phyloP scores from a whole-genome alignment of 2,888 invertebrate genomes.

The Apodemia hepburni region DNA sequence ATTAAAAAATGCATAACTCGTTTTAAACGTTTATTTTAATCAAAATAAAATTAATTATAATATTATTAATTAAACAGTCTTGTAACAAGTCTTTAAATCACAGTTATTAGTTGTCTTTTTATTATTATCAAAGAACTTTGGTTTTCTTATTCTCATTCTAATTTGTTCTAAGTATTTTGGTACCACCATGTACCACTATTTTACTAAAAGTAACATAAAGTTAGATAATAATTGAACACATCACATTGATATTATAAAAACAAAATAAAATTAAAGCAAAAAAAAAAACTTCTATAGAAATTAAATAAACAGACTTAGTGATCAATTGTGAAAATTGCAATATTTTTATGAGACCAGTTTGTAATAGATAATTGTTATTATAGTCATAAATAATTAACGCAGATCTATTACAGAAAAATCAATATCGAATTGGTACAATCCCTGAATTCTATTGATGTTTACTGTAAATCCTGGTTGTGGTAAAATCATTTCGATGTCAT shows the following conservation, averaged over 20 bases:
- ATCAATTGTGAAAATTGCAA: neutral
- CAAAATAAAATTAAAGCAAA: neutral
- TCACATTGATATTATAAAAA: neutral
- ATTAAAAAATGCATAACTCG: too few species aligned
- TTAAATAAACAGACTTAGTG: neutral
- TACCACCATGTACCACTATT: neutral
- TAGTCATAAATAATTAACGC: neutral
- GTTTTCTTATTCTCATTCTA: too few species aligned
- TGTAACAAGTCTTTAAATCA: too few species aligned
- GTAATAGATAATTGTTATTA: neutral
- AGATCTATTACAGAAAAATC: neutral
- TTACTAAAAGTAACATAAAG: neutral
- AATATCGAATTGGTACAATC: neutral
- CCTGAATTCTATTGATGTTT: neutral
- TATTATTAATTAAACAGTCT: too few species aligned
- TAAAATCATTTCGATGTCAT: conserved; percentile 1
- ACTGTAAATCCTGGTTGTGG: conserved; percentile 1
- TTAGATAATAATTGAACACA: neutral
- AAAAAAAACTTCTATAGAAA: neutral
- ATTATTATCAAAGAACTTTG: neutral
- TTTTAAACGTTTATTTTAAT: too few species aligned
- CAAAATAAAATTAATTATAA: too few species aligned
- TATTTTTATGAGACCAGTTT: neutral
- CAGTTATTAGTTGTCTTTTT: neutral
- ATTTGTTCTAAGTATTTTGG: too few species aligned